A percentile compares a stretch with the other conserved stretches of the same genome.
Evolutionary conservation across 2,113 vertebrate species (phyloP).

Genomic region (Picathartes gymnocephalus): DNA sequence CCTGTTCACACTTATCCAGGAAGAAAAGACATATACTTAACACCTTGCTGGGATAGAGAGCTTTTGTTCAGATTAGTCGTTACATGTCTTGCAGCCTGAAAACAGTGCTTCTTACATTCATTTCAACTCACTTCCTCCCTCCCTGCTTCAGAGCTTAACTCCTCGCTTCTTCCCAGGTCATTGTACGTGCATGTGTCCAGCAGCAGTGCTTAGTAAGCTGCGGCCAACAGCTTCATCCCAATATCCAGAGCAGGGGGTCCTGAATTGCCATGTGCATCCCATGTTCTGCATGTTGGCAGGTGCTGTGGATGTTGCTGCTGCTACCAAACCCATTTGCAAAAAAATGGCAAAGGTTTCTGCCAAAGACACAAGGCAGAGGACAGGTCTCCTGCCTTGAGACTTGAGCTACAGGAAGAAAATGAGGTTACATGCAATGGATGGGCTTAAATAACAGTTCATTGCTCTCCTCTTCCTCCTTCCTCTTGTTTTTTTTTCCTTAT

Average conservation of each 20-base stretch:
- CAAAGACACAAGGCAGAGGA: background rate
- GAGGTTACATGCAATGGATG: background rate
- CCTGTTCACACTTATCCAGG: background rate
- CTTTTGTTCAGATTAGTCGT: conserved; percentile 49
- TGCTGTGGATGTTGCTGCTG: background rate
- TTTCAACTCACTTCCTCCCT: conserved; percentile 28
- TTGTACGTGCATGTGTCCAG: background rate
- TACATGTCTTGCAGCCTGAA: conserved; percentile 12
- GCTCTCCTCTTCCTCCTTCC: background rate
- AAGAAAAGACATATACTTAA: conserved; percentile 40
- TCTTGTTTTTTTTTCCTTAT: background rate
- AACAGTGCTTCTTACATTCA: conserved; percentile 22
- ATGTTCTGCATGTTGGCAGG: rapidly evolving
- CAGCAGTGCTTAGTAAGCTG: background rate
- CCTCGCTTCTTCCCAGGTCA: background rate
- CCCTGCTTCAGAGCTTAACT: background rate
- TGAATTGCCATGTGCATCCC: rapidly evolving
- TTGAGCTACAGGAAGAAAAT: background rate
- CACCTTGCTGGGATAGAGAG: conserved; percentile 27
- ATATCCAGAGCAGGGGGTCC: background rate
- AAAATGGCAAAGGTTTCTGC: background rate
- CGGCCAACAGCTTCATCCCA: background rate
- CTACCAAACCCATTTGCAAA: background rate
- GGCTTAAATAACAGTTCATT: background rate
- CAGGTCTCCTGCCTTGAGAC: background rate